Evolutionary conservation across 2,888 invertebrate genomes (phyloP).

Genomic region (Polydrusus pterygomalis): DNA sequence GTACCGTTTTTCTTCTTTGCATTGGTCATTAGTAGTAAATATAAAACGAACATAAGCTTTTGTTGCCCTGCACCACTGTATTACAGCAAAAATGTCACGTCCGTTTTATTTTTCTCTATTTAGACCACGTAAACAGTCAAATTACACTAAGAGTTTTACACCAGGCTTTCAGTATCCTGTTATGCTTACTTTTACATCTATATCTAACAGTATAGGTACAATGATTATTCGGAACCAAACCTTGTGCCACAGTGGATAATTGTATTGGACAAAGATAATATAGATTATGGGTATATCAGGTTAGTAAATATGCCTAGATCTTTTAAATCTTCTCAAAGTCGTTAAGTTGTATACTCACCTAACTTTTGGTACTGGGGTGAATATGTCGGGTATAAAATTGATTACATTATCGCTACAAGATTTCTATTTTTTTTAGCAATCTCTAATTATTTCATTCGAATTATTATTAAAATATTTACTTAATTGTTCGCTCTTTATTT

Average conservation of each 20-base stretch:
- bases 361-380: no score
- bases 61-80: constrained; percentile 14
- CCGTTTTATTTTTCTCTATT: constrained; percentile 5
- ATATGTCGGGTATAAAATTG: no score
- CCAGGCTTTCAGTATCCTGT: constrained; percentile 13
- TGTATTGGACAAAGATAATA: constrained; percentile 63
- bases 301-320: no score
- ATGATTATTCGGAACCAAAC: constrained; percentile 53
- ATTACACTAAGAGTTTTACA: constrained; percentile 16
- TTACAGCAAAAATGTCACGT: constrained; percentile 9
- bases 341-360: no score
- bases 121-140: constrained; percentile 14
- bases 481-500: no score
- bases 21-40: constrained; percentile 15
- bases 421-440: no score
- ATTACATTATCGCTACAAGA: no score
- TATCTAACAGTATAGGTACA: constrained; percentile 43
- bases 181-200: constrained; percentile 25
- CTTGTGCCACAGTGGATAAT: constrained; percentile 68
- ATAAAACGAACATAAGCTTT: constrained; percentile 14
- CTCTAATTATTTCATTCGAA: no score
- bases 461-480: no score
- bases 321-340: no score
- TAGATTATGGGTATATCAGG: constrained; percentile 9
- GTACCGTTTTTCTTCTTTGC: constrained; percentile 10